These are phyloP conservation scores for Harpalus rufipes DNA, from an alignment of 2,888 invertebrate species.

Conservation along the genomic window DNA sequence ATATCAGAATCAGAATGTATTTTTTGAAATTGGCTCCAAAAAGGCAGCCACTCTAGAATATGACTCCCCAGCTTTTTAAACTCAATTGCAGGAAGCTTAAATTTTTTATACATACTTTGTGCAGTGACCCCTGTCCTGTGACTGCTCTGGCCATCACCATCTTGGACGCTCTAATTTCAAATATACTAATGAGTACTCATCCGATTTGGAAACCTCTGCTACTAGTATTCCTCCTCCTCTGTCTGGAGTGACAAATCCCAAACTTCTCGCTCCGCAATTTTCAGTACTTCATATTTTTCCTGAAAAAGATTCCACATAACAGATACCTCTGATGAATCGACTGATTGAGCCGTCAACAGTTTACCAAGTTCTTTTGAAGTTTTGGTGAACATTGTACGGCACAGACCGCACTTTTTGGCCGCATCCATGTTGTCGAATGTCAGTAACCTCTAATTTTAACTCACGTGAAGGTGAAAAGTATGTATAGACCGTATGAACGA, in stretches of 20 bases:
- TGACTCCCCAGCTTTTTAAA: constrained; percentile 48
- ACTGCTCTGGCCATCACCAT: not conserved
- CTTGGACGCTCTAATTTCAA: not conserved
- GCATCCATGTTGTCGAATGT: not conserved
- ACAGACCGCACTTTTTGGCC: not conserved
- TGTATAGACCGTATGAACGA: not conserved
- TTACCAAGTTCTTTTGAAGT: not conserved
- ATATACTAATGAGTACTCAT: not conserved
- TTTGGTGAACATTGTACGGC: not conserved
- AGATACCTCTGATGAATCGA: not conserved
- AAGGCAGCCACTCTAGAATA: constrained; percentile 55
- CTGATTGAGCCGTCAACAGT: not conserved
- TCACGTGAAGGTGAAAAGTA: not conserved
- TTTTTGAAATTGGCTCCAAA: constrained; percentile 61
- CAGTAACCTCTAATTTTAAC: not conserved
- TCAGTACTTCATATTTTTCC: not conserved
- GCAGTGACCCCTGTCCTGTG: not conserved
- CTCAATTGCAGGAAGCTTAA: constrained; percentile 58
- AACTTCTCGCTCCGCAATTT: not conserved
- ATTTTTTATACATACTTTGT: constrained; percentile 27
- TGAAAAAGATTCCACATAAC: not conserved
- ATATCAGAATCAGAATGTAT: constrained; percentile 55
- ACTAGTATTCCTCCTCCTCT: not conserved
- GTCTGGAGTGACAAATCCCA: not conserved
- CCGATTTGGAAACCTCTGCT: not conserved